Percentiles rank a stretch among this genome's conserved stretches.
These are phyloP conservation scores for Schrankia costaestrigalis DNA, from an alignment of 2,888 invertebrate genomes.

Conservation along the genomic window DNA sequence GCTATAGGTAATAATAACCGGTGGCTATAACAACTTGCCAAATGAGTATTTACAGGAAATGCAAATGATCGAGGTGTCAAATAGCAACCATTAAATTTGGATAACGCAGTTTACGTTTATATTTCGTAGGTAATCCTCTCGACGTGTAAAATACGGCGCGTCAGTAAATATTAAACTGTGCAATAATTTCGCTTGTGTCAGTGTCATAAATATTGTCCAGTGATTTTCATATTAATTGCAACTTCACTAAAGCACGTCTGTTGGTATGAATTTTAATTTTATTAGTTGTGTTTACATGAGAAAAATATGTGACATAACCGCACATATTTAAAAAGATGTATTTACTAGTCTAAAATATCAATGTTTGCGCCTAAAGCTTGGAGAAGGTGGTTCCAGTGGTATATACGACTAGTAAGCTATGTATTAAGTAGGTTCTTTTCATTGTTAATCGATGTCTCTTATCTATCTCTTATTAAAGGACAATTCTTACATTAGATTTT, in stretches of 20 bases:
- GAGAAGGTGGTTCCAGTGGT: no score
- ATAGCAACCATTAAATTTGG: conserved; percentile 63
- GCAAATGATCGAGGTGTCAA: conserved; percentile 61
- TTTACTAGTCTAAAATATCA: no score
- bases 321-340: no score
- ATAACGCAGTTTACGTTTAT: conserved; percentile 60
- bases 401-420: no score
- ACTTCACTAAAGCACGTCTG: conserved; percentile 55
- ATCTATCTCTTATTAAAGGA: no score
- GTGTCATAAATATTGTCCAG: conserved; percentile 67
- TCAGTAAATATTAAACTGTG: conserved; percentile 71
- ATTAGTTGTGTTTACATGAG: conserved; percentile 25
- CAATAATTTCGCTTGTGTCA: conserved; percentile 64
- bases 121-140: conserved; percentile 66
- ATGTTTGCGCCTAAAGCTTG: no score
- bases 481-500: no score
- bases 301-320: no score
- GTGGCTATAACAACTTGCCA: conserved; percentile 44
- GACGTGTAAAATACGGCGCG: conserved; percentile 68
- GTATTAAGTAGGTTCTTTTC: no score
- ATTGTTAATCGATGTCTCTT: no score
- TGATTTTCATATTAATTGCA: conserved; percentile 71
- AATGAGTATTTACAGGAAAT: conserved; percentile 52
- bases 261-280: conserved; percentile 59
- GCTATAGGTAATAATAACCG: conserved; percentile 49